Evolutionary conservation across 2,113 vertebrate genomes (phyloP).

Genomic region (Myotis davidii): DNA sequence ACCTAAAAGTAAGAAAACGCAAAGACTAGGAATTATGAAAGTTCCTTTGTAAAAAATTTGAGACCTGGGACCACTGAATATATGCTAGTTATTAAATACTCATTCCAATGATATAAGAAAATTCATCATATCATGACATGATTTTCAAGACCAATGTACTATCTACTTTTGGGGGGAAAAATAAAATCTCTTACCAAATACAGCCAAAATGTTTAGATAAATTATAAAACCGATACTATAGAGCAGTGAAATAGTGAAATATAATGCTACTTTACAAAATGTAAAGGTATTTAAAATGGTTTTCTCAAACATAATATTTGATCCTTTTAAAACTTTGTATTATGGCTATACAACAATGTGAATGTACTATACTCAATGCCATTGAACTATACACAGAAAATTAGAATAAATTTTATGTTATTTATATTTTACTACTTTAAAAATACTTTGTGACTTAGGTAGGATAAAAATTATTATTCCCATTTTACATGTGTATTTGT

Average conservation of each 20-base stretch:
- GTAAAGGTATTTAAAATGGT: background rate
- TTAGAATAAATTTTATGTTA: background rate
- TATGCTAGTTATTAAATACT: background rate
- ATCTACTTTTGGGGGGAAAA: background rate
- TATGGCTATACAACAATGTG: background rate
- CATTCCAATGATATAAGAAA: background rate
- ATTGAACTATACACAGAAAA: background rate
- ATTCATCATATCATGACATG: background rate
- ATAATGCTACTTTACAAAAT: constrained; percentile 10
- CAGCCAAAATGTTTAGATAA: constrained; percentile 8
- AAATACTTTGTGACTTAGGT: background rate
- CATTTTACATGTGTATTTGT: background rate
- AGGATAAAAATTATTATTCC: background rate
- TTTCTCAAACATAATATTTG: constrained; percentile 30
- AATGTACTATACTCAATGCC: background rate
- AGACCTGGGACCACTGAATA: background rate
- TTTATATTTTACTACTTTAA: background rate
- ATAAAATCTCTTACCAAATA: background rate
- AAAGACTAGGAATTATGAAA: background rate
- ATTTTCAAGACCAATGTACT: constrained; percentile 45
- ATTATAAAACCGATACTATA: background rate
- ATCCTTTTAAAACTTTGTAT: background rate
- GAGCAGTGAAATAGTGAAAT: constrained; percentile 21
- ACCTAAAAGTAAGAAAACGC: background rate
- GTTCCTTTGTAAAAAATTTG: background rate